Evolutionary conservation across 2,888 invertebrate genomes (phyloP), one percentile per base, ranked within the genome.

Genomic region (Cephonodes hylas): DNA sequence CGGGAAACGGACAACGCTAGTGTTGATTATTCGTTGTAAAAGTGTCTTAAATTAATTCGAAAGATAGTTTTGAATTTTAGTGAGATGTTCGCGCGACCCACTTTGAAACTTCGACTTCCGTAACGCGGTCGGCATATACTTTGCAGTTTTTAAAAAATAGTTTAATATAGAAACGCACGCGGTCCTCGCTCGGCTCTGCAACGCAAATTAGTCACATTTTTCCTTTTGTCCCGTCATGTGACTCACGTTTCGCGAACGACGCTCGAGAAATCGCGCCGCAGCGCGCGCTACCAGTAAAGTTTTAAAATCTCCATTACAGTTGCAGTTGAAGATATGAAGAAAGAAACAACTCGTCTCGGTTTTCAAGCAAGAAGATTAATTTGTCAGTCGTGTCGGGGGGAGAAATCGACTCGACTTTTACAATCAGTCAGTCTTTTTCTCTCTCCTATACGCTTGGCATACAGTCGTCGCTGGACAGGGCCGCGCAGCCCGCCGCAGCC

Each of bases 391-490:
- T 88, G 84, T 94, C 93, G 95, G 95, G 92, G 95, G 91, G 95
- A 95, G 95, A 89, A 93, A 93, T 91, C 86, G 95, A 93, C 94
- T 93, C 79, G 94, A 93, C 94, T 94, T 86, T 91, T 86, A 75
- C 73, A 80, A 81, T 78, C 80, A 95, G 95, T 95, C 95, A 95
- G 95, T 95, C 95, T 95, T 95, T 95, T 95, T 95, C 95, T 95
- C 95, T 95, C 95, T 95, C 95, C 95, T 95, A 95, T 95, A 93
- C 91, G 92, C 89, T 88, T 81, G 88, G 89, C 93, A 93, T 93
- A 82, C 84, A 79, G 76, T 71, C 87, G 68, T 77, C 92, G 4
- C 18, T 4, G 15, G 15, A 10, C 31, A 18, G 18, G 10, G 15
- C 53, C 3, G 31, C 10, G 38, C 53, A 10, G 25, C 15, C 63